Evolutionary conservation across 2,888 invertebrate genomes (phyloP).

Genomic region (Ypsolopha sequella): DNA sequence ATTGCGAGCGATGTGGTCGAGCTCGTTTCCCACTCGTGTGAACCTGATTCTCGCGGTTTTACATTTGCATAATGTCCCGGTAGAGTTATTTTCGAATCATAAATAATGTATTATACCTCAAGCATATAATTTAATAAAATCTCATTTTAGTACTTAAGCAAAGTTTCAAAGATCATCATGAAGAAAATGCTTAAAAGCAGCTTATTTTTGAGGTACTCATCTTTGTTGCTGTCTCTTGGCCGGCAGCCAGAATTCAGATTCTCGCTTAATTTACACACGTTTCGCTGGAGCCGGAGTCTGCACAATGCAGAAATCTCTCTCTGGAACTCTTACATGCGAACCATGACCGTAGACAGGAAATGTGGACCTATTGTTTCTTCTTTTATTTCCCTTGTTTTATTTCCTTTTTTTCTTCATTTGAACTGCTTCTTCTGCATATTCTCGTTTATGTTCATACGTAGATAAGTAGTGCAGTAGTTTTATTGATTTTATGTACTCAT

Average conservation of each 20-base stretch:
- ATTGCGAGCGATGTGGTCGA: too few species aligned
- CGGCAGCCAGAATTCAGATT: constrained; percentile 31
- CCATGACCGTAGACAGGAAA: constrained; percentile 37
- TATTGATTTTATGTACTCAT: neutral
- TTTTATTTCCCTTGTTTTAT: constrained; percentile 34
- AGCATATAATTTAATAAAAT: too few species aligned
- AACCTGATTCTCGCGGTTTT: too few species aligned
- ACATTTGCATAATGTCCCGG: too few species aligned
- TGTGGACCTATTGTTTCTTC: constrained; percentile 47
- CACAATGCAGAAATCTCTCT: constrained; percentile 28
- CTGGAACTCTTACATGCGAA: constrained; percentile 6
- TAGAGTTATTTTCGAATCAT: too few species aligned
- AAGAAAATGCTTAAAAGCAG: neutral
- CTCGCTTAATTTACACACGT: constrained; percentile 36
- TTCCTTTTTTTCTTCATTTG: constrained; percentile 5
- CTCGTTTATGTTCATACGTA: neutral
- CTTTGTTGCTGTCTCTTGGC: constrained; percentile 22
- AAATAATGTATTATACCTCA: too few species aligned
- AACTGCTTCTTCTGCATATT: neutral
- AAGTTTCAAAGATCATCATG: neutral
- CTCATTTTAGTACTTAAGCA: neutral
- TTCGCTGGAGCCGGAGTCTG: constrained; percentile 19
- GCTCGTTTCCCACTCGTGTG: too few species aligned
- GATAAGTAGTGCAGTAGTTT: neutral
- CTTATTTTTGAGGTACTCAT: neutral